phyloP scores from a whole-genome alignment of 2,888 invertebrate species.

The Tiliacea citrago region DNA sequence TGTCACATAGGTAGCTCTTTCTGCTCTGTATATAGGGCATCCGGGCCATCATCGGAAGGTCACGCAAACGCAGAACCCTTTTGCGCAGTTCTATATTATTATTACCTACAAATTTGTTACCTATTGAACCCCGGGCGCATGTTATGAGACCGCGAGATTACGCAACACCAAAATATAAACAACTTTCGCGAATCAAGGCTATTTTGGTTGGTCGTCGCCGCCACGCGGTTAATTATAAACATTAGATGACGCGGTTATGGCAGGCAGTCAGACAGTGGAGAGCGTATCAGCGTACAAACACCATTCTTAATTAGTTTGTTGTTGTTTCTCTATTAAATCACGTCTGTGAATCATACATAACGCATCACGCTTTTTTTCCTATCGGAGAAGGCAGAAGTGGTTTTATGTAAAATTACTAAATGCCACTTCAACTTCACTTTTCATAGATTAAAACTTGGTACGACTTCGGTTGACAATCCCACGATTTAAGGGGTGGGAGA shows the following conservation, averaged over 20 bases:
- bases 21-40: constrained; percentile 66
- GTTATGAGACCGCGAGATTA: constrained; percentile 71
- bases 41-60: constrained; percentile 77
- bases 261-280: constrained; percentile 12
- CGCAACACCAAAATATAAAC: constrained; percentile 80
- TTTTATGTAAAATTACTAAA: too few species aligned
- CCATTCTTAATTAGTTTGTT: constrained; percentile 22
- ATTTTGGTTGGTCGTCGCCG: constrained; percentile 67
- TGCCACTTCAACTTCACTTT: neutral
- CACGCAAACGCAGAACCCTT: constrained; percentile 65
- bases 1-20: constrained; percentile 63
- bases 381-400: neutral
- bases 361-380: constrained; percentile 11
- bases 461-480: too few species aligned
- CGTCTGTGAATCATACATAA: constrained; percentile 3
- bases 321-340: constrained; percentile 43
- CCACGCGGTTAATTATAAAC: constrained; percentile 58
- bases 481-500: too few species aligned
- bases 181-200: constrained; percentile 84
- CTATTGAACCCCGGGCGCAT: constrained; percentile 33
- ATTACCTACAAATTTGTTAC: constrained; percentile 32
- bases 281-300: constrained; percentile 9
- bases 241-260: constrained; percentile 44
- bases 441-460: neutral
- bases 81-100: constrained; percentile 61